phyloP scores from a whole-genome alignment of 2,888 invertebrate species.

The Hemithea aestivaria region DNA sequence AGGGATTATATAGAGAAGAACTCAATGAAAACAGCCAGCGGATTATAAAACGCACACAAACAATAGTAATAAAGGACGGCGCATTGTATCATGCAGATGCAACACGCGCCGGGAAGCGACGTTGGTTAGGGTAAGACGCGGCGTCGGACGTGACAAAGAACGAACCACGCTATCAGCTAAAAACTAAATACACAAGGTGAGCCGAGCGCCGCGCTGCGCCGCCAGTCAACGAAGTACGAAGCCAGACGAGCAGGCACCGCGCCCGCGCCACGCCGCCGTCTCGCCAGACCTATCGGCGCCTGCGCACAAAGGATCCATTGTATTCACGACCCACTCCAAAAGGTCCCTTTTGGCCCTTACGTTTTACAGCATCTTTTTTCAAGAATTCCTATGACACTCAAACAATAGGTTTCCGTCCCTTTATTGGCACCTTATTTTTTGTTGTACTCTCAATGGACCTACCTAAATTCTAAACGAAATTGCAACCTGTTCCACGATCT shows the following conservation, averaged over 20 bases:
- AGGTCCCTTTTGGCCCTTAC: constrained; percentile 63
- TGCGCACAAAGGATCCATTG: constrained; percentile 74
- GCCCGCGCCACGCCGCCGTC: constrained; percentile 33
- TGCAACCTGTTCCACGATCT: constrained; percentile 67
- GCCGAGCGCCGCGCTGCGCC: constrained; percentile 23
- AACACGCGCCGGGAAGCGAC: constrained; percentile 26
- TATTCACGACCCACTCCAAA: constrained; percentile 60
- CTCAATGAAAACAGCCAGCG: neutral
- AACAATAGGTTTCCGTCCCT: constrained; percentile 79
- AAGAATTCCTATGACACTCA: constrained; percentile 71
- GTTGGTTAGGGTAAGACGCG: constrained; percentile 6
- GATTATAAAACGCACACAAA: constrained; percentile 24
- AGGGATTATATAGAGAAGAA: too few species aligned
- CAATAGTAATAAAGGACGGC: too few species aligned
- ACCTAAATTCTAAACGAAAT: constrained; percentile 64
- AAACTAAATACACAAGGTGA: constrained; percentile 14
- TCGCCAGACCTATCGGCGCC: constrained; percentile 76
- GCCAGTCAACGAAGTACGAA: constrained; percentile 7
- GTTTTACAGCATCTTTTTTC: constrained; percentile 56
- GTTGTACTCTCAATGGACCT: constrained; percentile 63
- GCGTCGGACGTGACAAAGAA: constrained; percentile 29
- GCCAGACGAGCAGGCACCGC: constrained; percentile 56
- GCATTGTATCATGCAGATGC: constrained; percentile 50
- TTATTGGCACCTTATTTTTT: constrained; percentile 79
- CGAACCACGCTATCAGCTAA: constrained; percentile 16